These are phyloP conservation scores for Parelbella ahira DNA, from an alignment of 2,888 invertebrate species.

Conservation along the genomic window DNA sequence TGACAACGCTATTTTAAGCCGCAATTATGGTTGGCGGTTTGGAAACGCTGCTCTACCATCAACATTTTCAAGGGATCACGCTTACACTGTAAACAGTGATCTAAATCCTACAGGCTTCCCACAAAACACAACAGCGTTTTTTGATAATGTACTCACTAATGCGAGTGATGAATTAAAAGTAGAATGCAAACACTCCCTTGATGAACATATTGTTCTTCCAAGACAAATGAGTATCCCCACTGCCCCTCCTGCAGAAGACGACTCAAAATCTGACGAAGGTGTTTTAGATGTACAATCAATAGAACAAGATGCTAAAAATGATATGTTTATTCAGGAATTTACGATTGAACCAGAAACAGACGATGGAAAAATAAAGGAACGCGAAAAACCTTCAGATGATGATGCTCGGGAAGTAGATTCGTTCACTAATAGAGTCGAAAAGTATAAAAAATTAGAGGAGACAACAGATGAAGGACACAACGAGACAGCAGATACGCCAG, in stretches of 20 bases:
- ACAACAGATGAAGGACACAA: slow-evolving; percentile 33
- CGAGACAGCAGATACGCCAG: slow-evolving; percentile 29
- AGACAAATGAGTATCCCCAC: slow-evolving; percentile 51
- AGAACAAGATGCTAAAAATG: slow-evolving; percentile 68
- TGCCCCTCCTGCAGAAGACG: slow-evolving; percentile 59
- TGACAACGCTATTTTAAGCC: slow-evolving; percentile 26
- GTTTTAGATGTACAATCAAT: slow-evolving; percentile 67
- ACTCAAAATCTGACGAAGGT: slow-evolving; percentile 58
- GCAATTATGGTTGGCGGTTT: slow-evolving; percentile 49
- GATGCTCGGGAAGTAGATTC: slow-evolving; percentile 46
- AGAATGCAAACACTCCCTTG: slow-evolving; percentile 50
- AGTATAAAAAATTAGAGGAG: slow-evolving; percentile 55
- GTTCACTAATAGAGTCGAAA: slow-evolving; percentile 64
- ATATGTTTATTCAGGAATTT: slow-evolving; percentile 62
- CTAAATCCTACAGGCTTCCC: slow-evolving; percentile 45
- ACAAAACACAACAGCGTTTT: slow-evolving; percentile 47
- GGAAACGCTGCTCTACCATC: slow-evolving; percentile 28
- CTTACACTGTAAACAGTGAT: slow-evolving; percentile 42
- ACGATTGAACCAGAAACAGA: slow-evolving; percentile 66
- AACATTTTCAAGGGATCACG: slow-evolving; percentile 34
- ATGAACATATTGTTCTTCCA: slow-evolving; percentile 42
- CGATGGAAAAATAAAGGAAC: slow-evolving; percentile 59
- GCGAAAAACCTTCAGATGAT: slow-evolving; percentile 45
- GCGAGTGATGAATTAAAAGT: slow-evolving; percentile 64
- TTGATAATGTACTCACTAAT: slow-evolving; percentile 51